Percentiles rank a stretch among this genome's conserved stretches.
Conservation (phyloP, 2,113 vertebrate genomes). For the Hypocryptadius cinnamomeus region DNA sequence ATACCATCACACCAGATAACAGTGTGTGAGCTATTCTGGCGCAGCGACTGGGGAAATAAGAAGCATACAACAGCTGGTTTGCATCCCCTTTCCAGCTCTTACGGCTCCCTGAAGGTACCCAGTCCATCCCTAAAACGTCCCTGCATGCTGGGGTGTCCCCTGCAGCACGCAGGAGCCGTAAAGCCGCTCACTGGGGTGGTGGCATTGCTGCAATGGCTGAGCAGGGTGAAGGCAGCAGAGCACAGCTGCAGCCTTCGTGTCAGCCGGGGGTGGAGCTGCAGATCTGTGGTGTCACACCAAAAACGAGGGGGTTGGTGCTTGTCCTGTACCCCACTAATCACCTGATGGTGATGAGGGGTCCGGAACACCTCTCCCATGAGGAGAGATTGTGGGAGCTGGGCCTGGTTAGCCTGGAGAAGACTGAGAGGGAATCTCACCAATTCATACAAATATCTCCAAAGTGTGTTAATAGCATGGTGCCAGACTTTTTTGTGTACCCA, state of each 20-base stretch:
- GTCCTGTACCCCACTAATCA: background rate
- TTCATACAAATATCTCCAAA: background rate
- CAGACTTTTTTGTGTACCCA: background rate
- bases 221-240: background rate
- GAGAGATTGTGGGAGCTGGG: background rate
- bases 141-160: background rate
- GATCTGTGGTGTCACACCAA: accelerated
- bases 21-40: background rate
- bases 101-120: background rate
- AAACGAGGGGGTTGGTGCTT: background rate
- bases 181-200: background rate
- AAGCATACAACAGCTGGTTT: conserved; percentile 1
- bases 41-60: background rate
- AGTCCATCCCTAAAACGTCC: background rate
- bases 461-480: background rate
- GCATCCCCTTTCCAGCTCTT: background rate
- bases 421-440: background rate
- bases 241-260: background rate
- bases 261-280: background rate
- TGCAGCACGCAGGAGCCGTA: background rate
- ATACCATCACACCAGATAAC: background rate
- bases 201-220: background rate
- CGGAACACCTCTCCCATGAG: background rate
- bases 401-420: background rate
- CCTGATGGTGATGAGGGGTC: background rate